Base-by-base conservation (phyloP, 2,113 vertebrate genomes). In the Scophthalmus maximus region DNA sequence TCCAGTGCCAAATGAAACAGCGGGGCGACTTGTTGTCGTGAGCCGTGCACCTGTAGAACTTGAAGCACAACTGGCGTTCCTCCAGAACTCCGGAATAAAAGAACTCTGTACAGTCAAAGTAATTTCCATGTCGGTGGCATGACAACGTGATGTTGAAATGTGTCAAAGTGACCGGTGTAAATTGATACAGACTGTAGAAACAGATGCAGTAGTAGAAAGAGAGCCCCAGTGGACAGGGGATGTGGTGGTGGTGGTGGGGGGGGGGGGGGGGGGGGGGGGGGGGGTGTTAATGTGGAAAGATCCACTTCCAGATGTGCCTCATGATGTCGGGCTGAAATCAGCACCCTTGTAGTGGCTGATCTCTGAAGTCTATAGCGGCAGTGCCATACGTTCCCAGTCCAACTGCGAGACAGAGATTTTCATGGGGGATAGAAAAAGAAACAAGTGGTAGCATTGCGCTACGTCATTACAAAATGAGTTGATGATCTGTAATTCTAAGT, bases 271-370 rank as follows among this genome's bases (percentile, higher is more conserved):
- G n/a, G n/a, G 42, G n/a, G 49, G 53, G 79, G 3, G 62, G 46
- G 22, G 52, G 46, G 80, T 8, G 65, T 52, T 76, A 78, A 85
- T 78, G 62, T 82, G 79, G 36, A 47, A 46, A 69, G 50, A 40
- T 76, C 47, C 55, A 60, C 46, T 6, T 82, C 83, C 79, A 85
- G 72, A 73, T 82, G 76, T 79, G 58, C 68, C 57, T 52, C 47
- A 17, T 58, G 68, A 73, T 73, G 75, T 61, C 8, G 5, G 26
- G 68, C n/a, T 51, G 63, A 67, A 51, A 53, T 56, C n/a, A 49
- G 30, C 38, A 59, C 57, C 61, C 65, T 29, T 51, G 36, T 53
- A 47, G 38, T 18, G 51, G 47, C 29, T 42, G 8, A 32, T 56
- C 60, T 73, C 25, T 57, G 60, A 74, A 66, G 68, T 76, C 56